These are phyloP conservation scores for Episyrphus balteatus DNA, from an alignment of 1,140 invertebrate genomes.

Conservation along the genomic window DNA sequence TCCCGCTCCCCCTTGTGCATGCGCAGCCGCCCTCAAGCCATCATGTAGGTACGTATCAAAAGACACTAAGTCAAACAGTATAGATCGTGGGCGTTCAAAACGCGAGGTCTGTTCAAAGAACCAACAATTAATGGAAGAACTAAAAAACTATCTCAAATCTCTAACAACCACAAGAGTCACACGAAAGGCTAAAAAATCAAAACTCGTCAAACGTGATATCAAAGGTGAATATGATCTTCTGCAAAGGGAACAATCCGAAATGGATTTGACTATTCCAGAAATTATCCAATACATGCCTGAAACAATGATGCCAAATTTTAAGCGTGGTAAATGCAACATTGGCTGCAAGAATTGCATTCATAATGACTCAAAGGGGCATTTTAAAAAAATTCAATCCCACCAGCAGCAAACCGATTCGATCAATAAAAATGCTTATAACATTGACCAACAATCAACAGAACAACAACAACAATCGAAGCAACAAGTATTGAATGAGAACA, in stretches of 20 bases:
- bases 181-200: not conserved
- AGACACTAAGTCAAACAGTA: not conserved
- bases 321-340: slow-evolving; percentile 21
- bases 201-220: slow-evolving; percentile 24
- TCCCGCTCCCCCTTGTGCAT: slow-evolving; percentile 10
- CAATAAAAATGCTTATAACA: not conserved
- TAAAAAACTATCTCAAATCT: slow-evolving; percentile 10
- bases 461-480: not conserved
- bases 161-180: no score
- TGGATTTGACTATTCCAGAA: slow-evolving; percentile 26
- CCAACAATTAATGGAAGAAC: slow-evolving; percentile 19
- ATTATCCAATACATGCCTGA: slow-evolving; percentile 34
- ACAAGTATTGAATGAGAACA: not conserved
- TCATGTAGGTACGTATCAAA: slow-evolving; percentile 25
- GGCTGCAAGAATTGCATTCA: slow-evolving; percentile 13
- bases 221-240: slow-evolving; percentile 30
- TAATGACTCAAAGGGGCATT: not conserved
- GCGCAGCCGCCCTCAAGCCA: slow-evolving; percentile 8
- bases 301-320: slow-evolving; percentile 23
- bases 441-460: not conserved
- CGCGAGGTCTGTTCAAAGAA: not conserved
- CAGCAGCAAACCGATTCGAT: slow-evolving; percentile 1
- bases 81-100: not conserved
- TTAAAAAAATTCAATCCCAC: not conserved
- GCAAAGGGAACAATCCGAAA: slow-evolving; percentile 21